These are phyloP conservation scores for Chloebia gouldiae DNA, from an alignment of 2,113 vertebrate species.

Conservation along the genomic window DNA sequence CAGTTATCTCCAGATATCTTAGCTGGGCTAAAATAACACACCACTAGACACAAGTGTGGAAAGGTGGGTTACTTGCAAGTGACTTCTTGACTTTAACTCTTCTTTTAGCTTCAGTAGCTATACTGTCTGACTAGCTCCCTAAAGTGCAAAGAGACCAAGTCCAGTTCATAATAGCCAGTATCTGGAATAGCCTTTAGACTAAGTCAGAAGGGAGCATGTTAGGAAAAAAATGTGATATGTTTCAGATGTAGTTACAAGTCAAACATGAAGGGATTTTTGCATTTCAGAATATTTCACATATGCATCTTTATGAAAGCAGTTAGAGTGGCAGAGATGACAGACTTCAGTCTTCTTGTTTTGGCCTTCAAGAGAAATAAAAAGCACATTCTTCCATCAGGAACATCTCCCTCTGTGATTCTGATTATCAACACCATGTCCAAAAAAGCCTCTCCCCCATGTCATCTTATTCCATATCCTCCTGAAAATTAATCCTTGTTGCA, in stretches of 20 bases:
- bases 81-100: background rate
- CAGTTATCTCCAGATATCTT: background rate
- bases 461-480: background rate
- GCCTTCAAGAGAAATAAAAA: background rate
- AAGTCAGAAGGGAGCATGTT: background rate
- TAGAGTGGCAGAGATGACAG: background rate
- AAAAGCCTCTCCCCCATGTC: background rate
- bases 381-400: background rate
- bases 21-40: background rate
- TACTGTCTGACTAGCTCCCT: background rate
- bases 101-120: background rate
- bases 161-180: background rate
- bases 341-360: background rate
- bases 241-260: background rate
- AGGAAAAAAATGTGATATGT: background rate
- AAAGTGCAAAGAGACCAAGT: background rate
- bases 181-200: background rate
- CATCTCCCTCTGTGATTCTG: background rate
- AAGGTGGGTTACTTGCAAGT: background rate
- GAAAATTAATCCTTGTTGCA: background rate
- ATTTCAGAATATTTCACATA: background rate
- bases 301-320: background rate
- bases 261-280: background rate
- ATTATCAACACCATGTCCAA: background rate
- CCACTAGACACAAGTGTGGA: background rate